Percentiles rank a stretch among this genome's conserved stretches.
Evolutionary conservation across 2,113 vertebrate genomes (phyloP).

Genomic region (Cercocebus atys): DNA sequence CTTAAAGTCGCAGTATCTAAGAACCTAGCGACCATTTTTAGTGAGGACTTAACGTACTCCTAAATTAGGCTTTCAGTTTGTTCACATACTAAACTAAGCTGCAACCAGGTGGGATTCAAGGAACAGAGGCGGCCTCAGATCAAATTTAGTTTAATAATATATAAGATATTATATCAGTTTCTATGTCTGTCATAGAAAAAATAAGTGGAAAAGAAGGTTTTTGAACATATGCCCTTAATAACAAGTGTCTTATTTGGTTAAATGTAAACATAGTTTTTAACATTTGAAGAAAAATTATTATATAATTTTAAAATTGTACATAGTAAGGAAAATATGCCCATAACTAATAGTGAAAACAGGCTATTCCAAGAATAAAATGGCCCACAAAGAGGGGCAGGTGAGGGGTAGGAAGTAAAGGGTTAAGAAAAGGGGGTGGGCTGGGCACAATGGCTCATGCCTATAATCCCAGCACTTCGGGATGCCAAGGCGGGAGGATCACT

Average conservation of each 20-base stretch:
- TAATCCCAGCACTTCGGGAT: no score
- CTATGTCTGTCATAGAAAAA: background rate
- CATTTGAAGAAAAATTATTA: slow-evolving; percentile 14
- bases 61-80: background rate
- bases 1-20: background rate
- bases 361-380: background rate
- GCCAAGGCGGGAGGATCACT: no score
- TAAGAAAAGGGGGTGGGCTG: no score
- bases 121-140: background rate
- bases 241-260: background rate
- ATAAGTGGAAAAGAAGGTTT: background rate
- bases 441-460: no score
- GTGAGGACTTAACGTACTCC: background rate
- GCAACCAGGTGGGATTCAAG: background rate
- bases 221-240: background rate
- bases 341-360: background rate
- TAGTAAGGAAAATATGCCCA: background rate
- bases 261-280: background rate
- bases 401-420: background rate
- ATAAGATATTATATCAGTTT: background rate
- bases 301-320: background rate
- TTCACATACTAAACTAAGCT: background rate
- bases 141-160: background rate
- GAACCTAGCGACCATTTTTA: background rate
- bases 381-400: background rate